Conservation (phyloP, 2,113 vertebrate genomes). For the Myocastor coypus region DNA sequence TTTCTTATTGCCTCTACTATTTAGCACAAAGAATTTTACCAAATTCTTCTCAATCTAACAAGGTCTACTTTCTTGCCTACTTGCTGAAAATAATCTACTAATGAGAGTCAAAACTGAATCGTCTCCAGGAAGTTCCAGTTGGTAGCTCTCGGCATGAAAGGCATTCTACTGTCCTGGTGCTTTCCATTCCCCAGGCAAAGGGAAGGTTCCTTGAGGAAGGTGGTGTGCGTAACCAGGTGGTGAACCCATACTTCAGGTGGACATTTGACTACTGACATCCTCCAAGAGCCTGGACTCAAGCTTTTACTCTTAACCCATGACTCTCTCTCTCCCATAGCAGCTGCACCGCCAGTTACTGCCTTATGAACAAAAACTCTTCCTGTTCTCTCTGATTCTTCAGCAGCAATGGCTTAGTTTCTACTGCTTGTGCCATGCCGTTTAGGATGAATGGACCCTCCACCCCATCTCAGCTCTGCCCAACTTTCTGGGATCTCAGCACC, state of each 20-base stretch:
- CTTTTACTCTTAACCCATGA: neutral
- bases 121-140: neutral
- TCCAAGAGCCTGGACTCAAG: neutral
- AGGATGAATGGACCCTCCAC: neutral
- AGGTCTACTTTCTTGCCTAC: neutral
- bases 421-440: fast-evolving
- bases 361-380: neutral
- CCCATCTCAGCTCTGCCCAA: neutral
- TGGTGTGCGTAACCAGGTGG: neutral
- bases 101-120: neutral
- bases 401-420: neutral
- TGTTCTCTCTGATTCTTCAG: neutral
- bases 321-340: neutral
- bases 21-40: neutral
- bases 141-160: neutral
- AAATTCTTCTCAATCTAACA: neutral
- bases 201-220: neutral
- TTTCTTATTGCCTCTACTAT: slow-evolving; percentile 21
- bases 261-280: neutral
- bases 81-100: neutral
- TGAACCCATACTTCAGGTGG: neutral
- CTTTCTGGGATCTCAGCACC: neutral
- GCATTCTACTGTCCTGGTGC: neutral
- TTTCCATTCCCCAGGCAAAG: neutral
- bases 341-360: neutral